Conservation (phyloP, 64 coral and sea anemone species). For the Porites australiensis region DNA sequence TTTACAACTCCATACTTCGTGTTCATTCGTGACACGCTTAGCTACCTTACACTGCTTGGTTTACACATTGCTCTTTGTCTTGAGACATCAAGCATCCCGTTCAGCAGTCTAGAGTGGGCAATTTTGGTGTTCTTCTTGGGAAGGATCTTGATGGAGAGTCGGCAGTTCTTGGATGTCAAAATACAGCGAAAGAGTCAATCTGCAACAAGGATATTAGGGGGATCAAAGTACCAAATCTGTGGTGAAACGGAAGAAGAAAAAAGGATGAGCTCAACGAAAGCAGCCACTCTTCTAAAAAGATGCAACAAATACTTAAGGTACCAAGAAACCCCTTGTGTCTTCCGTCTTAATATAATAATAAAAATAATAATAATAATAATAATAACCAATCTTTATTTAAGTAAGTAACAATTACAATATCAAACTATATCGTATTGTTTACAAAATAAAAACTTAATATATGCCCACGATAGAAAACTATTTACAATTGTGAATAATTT, state of each 20-base stretch:
- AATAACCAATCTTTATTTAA: too few relatives aligned
- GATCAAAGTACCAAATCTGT: neutral
- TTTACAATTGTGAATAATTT: too few relatives aligned
- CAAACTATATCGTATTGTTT: too few relatives aligned
- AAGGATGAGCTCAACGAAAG: neutral
- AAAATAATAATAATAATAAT: too few relatives aligned
- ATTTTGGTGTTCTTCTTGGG: constrained; percentile 20
- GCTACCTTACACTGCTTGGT: constrained; percentile 18
- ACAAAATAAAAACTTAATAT: too few relatives aligned
- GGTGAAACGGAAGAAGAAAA: neutral
- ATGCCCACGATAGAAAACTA: too few relatives aligned
- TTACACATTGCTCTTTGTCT: constrained; percentile 24
- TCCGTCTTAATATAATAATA: too few relatives aligned
- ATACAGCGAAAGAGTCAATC: too few relatives aligned
- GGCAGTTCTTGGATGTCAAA: too few relatives aligned
- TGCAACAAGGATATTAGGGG: neutral
- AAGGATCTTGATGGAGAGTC: neutral
- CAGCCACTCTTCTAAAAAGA: neutral
- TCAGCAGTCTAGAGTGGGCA: neutral
- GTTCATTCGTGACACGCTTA: constrained; percentile 17
- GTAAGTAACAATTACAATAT: too few relatives aligned
- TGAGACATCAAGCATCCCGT: neutral
- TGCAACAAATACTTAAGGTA: too few relatives aligned
- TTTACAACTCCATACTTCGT: constrained; percentile 48
- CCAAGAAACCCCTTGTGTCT: too few relatives aligned